Evolutionary conservation across 2,797 vertebrate genomes (phyloP).

Genomic region (Alosa sapidissima): DNA sequence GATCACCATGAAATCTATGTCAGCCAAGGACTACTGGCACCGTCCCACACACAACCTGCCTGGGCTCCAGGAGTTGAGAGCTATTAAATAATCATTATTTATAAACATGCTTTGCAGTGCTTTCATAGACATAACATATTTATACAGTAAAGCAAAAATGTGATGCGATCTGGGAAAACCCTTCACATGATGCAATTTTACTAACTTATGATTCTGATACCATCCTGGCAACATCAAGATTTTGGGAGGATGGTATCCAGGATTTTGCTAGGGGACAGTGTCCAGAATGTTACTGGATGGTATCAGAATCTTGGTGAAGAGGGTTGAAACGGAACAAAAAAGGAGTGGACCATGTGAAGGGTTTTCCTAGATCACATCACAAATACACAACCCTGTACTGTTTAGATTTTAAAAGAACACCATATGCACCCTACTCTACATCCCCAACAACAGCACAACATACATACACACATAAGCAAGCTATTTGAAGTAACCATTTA

Average conservation of each 20-base stretch:
- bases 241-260: too few relatives aligned
- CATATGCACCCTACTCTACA: background rate
- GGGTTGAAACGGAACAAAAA: too few relatives aligned
- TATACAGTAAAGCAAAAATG: background rate
- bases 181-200: too few relatives aligned
- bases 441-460: constrained; percentile 14
- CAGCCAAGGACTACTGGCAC: constrained; percentile 20
- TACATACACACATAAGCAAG: constrained; percentile 25
- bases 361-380: too few relatives aligned
- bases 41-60: background rate
- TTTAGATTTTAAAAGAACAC: constrained; percentile 9
- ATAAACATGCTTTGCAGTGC: background rate
- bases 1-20: background rate
- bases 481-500: constrained; percentile 43
- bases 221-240: too few relatives aligned
- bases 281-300: too few relatives aligned
- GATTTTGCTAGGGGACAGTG: too few relatives aligned
- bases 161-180: too few relatives aligned
- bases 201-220: too few relatives aligned
- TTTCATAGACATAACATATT: background rate
- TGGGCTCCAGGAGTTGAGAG: background rate
- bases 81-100: background rate
- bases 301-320: too few relatives aligned
- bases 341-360: too few relatives aligned
- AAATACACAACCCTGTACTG: background rate